A percentile compares a stretch with the other conserved stretches of the same genome.
These are phyloP conservation scores for Anomalospiza imberbis DNA, from an alignment of 2,797 vertebrate genomes.

Conservation along the genomic window DNA sequence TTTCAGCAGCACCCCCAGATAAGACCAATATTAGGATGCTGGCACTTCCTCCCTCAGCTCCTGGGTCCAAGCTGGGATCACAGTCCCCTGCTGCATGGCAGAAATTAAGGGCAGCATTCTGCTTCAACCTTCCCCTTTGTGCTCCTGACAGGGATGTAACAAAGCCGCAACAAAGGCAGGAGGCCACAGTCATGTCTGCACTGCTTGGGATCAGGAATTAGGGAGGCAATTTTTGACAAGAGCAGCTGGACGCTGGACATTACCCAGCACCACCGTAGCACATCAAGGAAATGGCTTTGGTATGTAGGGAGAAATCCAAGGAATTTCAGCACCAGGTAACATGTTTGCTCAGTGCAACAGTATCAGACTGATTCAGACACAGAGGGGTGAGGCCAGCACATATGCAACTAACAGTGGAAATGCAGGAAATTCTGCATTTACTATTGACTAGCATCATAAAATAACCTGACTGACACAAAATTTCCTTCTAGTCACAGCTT, in stretches of 20 bases:
- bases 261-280: accelerated
- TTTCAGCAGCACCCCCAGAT: background rate
- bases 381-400: background rate
- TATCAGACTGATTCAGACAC: background rate
- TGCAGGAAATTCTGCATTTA: background rate
- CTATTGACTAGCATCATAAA: background rate
- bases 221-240: background rate
- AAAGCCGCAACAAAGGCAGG: accelerated
- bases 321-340: background rate
- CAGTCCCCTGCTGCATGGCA: accelerated
- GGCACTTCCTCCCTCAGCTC: background rate
- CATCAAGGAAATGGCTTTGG: background rate
- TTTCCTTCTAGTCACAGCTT: background rate
- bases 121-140: background rate
- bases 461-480: background rate
- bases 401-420: background rate
- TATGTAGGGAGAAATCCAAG: background rate
- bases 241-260: background rate
- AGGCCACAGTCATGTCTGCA: background rate
- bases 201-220: background rate
- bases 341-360: background rate
- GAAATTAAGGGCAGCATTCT: background rate
- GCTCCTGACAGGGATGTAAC: background rate
- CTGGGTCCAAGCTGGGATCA: accelerated
- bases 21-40: background rate